Percentiles rank a stretch among this genome's conserved stretches.
Conservation (phyloP, 2,888 invertebrate species). For the Steinernema carpocapsae region DNA sequence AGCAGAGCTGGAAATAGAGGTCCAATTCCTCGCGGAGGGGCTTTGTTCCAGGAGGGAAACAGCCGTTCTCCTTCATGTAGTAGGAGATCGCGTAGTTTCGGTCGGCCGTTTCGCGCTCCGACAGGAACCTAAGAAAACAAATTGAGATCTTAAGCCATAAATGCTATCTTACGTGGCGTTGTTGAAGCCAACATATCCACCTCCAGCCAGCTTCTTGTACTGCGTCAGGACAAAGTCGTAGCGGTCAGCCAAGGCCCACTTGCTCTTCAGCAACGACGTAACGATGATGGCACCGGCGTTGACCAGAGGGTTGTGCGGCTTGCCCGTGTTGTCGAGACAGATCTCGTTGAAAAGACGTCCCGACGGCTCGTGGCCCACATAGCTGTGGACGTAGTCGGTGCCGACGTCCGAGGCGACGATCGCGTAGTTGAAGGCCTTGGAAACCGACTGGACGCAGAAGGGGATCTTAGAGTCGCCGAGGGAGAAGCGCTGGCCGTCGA, state of each 20-base stretch:
- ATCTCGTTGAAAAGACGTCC: slow-evolving; percentile 95
- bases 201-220: slow-evolving; percentile 78
- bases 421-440: slow-evolving; percentile 90
- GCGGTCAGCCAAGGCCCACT: slow-evolving; percentile 70
- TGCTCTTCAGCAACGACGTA: slow-evolving; percentile 77
- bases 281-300: slow-evolving; percentile 97
- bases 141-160: too few relatives aligned
- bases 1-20: slow-evolving; percentile 97
- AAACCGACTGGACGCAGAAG: slow-evolving; percentile 86
- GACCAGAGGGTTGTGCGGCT: slow-evolving; percentile 98
- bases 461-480: slow-evolving; percentile 85
- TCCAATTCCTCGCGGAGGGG: slow-evolving; percentile 92
- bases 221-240: slow-evolving; percentile 72
- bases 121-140: slow-evolving; percentile 80
- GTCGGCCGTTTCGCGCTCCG: slow-evolving; percentile 94
- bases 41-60: slow-evolving; percentile 73
- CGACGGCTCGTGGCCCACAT: slow-evolving; percentile 94
- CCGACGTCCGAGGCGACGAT: slow-evolving; percentile 77
- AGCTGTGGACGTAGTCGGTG: slow-evolving; percentile 76
- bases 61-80: slow-evolving; percentile 92
- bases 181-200: slow-evolving; percentile 87
- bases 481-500: slow-evolving; percentile 81
- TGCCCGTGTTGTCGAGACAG: slow-evolving; percentile 84
- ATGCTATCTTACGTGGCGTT: slow-evolving; percentile 80
- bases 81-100: slow-evolving; percentile 95